Conservation (phyloP, 2,888 invertebrate species). For the Tipula confusa region DNA sequence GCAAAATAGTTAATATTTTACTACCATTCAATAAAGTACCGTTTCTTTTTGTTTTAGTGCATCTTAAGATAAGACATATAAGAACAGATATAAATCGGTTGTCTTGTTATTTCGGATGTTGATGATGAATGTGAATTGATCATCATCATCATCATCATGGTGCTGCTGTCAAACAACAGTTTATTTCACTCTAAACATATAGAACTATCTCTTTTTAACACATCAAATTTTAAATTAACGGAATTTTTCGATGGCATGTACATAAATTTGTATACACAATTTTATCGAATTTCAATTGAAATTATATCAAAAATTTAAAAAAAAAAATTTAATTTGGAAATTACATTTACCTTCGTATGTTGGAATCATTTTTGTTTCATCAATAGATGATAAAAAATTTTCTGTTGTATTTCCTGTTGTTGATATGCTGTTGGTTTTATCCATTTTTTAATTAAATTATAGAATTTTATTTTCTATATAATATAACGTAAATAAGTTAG, state of each 20-base stretch:
- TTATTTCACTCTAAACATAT: not conserved
- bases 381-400: not conserved
- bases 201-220: not conserved
- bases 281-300: no score
- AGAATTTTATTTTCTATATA: no score
- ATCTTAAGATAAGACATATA: not conserved
- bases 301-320: no score
- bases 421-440: conserved; percentile 16
- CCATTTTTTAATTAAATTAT: not conserved
- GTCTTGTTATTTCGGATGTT: not conserved
- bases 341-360: not conserved
- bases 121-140: no score
- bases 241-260: not conserved
- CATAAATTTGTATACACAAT: not conserved
- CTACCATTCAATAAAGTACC: not conserved
- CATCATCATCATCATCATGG: not conserved
- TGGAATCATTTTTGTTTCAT: not conserved
- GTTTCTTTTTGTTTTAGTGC: not conserved
- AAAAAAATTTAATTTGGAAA: no score
- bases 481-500: not conserved
- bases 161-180: not conserved
- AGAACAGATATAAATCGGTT: not conserved
- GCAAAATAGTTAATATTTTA: conserved; percentile 4
- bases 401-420: conserved; percentile 12
- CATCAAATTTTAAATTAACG: not conserved